Base-by-base conservation (phyloP, 2,113 vertebrate genomes). In the Noturus placidus region DNA sequence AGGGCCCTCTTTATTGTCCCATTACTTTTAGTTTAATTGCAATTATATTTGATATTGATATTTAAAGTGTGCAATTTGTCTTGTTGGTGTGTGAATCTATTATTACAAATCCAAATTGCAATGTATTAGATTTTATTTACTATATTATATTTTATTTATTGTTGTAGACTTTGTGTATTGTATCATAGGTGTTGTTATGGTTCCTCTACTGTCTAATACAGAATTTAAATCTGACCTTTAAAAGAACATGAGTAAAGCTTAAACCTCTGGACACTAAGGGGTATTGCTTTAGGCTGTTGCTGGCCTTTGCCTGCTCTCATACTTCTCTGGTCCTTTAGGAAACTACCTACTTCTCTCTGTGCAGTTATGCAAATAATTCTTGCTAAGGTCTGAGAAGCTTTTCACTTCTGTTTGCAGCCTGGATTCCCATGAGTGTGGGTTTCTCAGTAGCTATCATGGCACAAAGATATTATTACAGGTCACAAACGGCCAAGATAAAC, bases 281-380 rank as follows among this genome's bases (percentile, higher is more conserved):
- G 61, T 83, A 72, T 33, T 33, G 30, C 25, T 38, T 59, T 50
- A 7, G 20, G 8, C 14, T 80, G 9, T 70, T 42, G 9, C n/a
- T 74, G 50, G 38, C 13, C 42, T 8, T 3, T 83, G 81, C 8
- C 54, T 70, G 42, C n/a, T 76, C 25, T 25, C 7, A 57, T 69
- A 57, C 61, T 56, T 42, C 27, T 69, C 46, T 9, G 74, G 61
- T 42, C 46, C 72, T 69, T 38, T 84, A 88, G 87, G 87, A 88
- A 88, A 88, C 82, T 78, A 88, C 87, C 82, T 79, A 84, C 59
- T 78, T 84, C 72, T 88, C 82, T 78, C 19, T 77, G 46, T 82
- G 78, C 63, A 70, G 79, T 70, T 56, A 72, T 72, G 67, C 57
- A 84, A 78, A 83, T 76, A 13, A 14, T 81, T 81, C 33, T 27